Conservation (phyloP, 2,888 invertebrate species). For the Xanthia icteritia region DNA sequence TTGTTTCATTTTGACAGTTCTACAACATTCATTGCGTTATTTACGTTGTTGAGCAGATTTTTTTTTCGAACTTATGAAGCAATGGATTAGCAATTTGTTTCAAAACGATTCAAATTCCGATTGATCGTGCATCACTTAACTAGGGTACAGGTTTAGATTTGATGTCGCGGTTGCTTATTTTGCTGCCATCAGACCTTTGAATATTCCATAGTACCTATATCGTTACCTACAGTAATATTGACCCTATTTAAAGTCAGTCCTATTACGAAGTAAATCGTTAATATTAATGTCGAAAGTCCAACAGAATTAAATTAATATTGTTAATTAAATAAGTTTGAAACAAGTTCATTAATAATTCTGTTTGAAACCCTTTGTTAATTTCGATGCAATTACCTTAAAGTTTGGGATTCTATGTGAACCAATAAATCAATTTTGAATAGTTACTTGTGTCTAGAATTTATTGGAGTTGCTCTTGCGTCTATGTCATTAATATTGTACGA, state of each 20-base stretch:
- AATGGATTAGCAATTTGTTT: too few relatives aligned
- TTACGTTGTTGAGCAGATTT: too few relatives aligned
- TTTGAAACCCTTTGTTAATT: constrained; percentile 33
- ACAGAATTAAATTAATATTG: constrained; percentile 37
- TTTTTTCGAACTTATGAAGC: too few relatives aligned
- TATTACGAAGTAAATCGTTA: constrained; percentile 11
- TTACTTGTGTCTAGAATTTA: constrained; percentile 8
- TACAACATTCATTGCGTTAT: too few relatives aligned
- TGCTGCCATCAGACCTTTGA: background rate
- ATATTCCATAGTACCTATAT: background rate
- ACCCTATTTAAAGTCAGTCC: background rate
- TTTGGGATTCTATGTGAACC: constrained; percentile 12
- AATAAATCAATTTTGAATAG: constrained; percentile 17
- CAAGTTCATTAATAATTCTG: constrained; percentile 40
- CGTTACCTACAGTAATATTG: background rate
- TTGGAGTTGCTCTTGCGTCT: background rate
- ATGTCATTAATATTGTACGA: too few relatives aligned
- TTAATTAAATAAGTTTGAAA: constrained; percentile 39
- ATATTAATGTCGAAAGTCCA: constrained; percentile 25
- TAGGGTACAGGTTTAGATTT: too few relatives aligned
- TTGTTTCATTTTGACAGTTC: too few relatives aligned
- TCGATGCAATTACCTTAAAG: constrained; percentile 40
- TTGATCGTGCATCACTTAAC: too few relatives aligned
- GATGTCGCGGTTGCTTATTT: background rate
- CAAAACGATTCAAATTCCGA: too few relatives aligned